These are phyloP conservation scores for Drosophila neonasuta DNA, from an alignment of 2,888 invertebrate genomes.

Conservation along the genomic window DNA sequence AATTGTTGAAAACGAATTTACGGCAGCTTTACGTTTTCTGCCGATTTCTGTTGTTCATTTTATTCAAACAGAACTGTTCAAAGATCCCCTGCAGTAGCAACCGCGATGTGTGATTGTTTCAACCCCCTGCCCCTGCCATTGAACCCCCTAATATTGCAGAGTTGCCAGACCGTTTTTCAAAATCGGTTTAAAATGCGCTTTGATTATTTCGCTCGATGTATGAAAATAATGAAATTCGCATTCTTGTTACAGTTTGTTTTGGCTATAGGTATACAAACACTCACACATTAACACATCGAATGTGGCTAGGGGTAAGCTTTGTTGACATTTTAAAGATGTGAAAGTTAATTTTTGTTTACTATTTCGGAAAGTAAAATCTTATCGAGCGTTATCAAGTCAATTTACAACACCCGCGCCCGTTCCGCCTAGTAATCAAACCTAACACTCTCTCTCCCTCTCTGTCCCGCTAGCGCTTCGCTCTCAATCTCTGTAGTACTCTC, in stretches of 20 bases:
- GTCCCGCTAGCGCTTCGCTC: conserved; percentile 5
- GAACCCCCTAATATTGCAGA: conserved; percentile 7
- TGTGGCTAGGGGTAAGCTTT: conserved; percentile 11
- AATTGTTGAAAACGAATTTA: conserved; percentile 38
- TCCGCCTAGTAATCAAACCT: background rate
- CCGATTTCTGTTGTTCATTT: background rate
- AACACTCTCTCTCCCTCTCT: conserved; percentile 21
- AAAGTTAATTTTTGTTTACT: conserved; percentile 14
- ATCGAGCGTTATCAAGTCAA: conserved; percentile 29
- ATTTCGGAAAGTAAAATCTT: conserved; percentile 5
- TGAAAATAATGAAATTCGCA: conserved; percentile 1
- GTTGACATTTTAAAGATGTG: conserved; percentile 15
- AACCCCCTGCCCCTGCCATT: background rate
- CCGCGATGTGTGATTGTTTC: conserved; percentile 10
- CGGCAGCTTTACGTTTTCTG: conserved; percentile 34
- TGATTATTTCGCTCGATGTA: background rate
- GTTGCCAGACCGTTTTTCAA: conserved; percentile 38
- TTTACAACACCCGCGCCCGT: conserved; percentile 39
- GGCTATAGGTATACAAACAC: background rate
- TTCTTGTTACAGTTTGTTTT: conserved; percentile 15
- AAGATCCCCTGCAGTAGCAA: conserved; percentile 41
- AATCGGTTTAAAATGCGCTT: background rate
- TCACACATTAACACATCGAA: background rate
- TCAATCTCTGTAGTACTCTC: conserved; percentile 19
- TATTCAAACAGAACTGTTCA: conserved; percentile 19